phyloP scores from a whole-genome alignment of 1,140 invertebrate species.

The Capitella teleta region DNA sequence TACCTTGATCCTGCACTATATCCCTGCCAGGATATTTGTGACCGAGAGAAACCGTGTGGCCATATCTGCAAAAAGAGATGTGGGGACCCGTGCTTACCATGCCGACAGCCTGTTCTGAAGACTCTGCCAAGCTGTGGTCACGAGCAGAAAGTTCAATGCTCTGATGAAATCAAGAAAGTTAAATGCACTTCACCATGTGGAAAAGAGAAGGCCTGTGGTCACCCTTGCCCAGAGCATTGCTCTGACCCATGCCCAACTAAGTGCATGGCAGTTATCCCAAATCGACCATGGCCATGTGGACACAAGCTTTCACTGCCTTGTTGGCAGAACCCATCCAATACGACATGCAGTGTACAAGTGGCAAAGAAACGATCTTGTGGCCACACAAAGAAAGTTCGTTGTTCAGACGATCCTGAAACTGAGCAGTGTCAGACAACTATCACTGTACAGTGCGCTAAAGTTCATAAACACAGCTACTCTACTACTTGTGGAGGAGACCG shows the following conservation, averaged over 20 bases:
- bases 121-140: constrained; percentile 23
- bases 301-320: not conserved
- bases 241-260: constrained; percentile 46
- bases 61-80: constrained; percentile 52
- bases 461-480: not conserved
- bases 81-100: constrained; percentile 29
- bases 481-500: too few relatives aligned
- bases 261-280: constrained; percentile 16
- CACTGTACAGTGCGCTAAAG: constrained; percentile 1
- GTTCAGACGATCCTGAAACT: not conserved
- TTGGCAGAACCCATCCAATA: not conserved
- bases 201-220: not conserved
- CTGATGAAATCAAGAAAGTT: constrained; percentile 16
- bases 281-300: not conserved
- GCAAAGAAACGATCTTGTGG: not conserved
- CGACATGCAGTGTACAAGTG: not conserved
- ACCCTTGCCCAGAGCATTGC: constrained; percentile 33
- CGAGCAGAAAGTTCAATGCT: constrained; percentile 4
- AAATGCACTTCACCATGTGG: constrained; percentile 11
- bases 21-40: constrained; percentile 16
- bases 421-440: not conserved
- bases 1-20: constrained; percentile 2
- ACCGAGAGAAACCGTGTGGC: constrained; percentile 37
- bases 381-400: not conserved
- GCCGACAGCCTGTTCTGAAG: not conserved